Conservation (phyloP, 2,113 vertebrate genomes). For the Psammodynastes pulverulentus region DNA sequence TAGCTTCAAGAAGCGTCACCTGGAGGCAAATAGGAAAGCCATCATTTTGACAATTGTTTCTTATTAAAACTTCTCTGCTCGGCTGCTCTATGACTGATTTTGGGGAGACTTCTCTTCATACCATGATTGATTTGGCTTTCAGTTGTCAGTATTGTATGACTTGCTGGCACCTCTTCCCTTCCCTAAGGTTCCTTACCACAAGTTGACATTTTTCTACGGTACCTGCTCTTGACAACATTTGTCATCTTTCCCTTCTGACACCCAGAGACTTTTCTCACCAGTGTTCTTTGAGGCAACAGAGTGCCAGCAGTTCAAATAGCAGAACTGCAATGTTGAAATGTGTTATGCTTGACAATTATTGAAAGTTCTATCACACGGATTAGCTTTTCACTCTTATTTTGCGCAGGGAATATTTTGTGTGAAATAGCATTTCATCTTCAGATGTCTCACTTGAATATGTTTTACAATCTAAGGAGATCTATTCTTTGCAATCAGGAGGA, state of each 20-base stretch:
- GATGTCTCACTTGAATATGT: background rate
- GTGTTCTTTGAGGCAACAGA: background rate
- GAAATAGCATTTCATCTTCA: background rate
- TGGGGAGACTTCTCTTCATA: background rate
- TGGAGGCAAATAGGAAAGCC: constrained; percentile 1
- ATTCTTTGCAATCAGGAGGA: background rate
- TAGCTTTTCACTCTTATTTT: background rate
- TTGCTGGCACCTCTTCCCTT: background rate
- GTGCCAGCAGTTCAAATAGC: background rate
- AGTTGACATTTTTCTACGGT: background rate
- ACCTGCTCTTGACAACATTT: background rate
- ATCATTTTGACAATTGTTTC: background rate
- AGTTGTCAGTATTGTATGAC: background rate
- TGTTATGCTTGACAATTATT: background rate
- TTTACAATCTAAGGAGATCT: background rate
- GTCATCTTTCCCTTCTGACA: background rate
- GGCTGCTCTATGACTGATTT: background rate
- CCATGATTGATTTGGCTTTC: background rate
- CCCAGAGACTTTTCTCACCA: background rate
- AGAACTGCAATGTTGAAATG: background rate
- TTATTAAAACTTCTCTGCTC: background rate
- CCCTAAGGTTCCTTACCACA: background rate
- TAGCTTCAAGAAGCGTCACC: constrained; percentile 52
- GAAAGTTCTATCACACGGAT: background rate
- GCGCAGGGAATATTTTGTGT: background rate